phyloP scores from a whole-genome alignment of 2,113 vertebrate species.

The Poecilia latipinna region DNA sequence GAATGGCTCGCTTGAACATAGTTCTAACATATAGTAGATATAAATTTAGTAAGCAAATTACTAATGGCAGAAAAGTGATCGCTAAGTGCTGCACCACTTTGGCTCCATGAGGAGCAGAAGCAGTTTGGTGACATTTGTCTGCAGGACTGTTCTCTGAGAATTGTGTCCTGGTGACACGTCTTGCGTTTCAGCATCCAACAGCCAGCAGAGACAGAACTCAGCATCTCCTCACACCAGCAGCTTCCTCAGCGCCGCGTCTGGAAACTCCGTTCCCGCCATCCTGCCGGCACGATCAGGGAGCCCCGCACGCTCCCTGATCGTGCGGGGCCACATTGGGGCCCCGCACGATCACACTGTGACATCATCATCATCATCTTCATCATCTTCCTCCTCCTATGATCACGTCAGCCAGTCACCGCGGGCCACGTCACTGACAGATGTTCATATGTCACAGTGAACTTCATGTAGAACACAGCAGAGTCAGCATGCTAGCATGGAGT shows the following conservation, averaged over 20 bases:
- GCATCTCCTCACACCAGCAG: constrained; percentile 17
- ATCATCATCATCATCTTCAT: constrained; percentile 11
- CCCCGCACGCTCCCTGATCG: constrained; percentile 13
- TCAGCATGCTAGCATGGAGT: not conserved
- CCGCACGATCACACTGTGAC: constrained; percentile 45
- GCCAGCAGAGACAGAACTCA: constrained; percentile 34
- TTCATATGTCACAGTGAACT: constrained; percentile 46
- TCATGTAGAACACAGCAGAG: not conserved
- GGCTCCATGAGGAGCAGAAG: not conserved
- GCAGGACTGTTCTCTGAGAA: not conserved
- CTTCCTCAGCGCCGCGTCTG: constrained; percentile 23
- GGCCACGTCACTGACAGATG: constrained; percentile 37
- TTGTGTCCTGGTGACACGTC: not conserved
- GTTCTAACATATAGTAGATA: not conserved
- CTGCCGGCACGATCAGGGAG: constrained; percentile 10
- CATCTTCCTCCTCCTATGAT: constrained; percentile 7
- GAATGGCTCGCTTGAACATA: not conserved
- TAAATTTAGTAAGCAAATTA: too few species aligned
- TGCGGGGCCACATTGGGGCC: constrained; percentile 20
- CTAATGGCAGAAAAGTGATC: not conserved
- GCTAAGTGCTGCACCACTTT: not conserved
- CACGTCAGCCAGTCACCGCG: constrained; percentile 42
- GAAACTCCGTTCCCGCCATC: constrained; percentile 1
- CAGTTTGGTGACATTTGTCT: too few species aligned
- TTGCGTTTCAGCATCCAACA: constrained; percentile 47